Conservation (phyloP, 2,888 invertebrate species). For the Drosophila monieri region DNA sequence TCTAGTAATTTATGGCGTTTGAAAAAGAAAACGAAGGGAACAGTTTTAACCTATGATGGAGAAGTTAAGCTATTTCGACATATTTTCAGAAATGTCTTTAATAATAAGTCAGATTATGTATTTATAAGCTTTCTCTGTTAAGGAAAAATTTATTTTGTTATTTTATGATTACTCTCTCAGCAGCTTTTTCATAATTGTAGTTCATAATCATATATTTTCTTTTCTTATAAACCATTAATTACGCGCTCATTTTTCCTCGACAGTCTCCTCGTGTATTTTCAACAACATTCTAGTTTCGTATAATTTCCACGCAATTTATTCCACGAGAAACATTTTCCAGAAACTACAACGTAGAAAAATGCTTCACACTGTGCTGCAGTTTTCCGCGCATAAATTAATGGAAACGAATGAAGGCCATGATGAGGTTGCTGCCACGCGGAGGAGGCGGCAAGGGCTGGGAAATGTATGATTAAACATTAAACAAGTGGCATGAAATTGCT, state of each 20-base stretch:
- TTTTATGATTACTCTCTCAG: conserved; percentile 19
- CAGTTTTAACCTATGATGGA: neutral
- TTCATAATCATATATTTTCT: conserved; percentile 36
- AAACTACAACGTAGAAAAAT: conserved; percentile 43
- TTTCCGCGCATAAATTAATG: conserved; percentile 71
- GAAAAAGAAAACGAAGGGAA: neutral
- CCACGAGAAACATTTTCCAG: conserved; percentile 48
- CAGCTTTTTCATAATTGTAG: conserved; percentile 27
- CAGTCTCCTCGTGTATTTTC: conserved; percentile 27
- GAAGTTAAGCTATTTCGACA: neutral
- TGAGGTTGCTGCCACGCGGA: conserved; percentile 3
- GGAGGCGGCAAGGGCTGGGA: conserved; percentile 37
- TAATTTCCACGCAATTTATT: conserved; percentile 52
- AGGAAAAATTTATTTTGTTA: conserved; percentile 30
- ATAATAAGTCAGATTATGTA: neutral
- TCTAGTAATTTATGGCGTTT: conserved; percentile 57
- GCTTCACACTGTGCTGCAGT: conserved; percentile 75
- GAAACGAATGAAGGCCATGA: conserved; percentile 55
- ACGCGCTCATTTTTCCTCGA: conserved; percentile 22
- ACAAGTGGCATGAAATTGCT: conserved; percentile 22
- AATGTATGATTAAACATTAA: conserved; percentile 42
- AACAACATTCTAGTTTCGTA: conserved; percentile 38
- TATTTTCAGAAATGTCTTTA: neutral
- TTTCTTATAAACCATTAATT: conserved; percentile 49
- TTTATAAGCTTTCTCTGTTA: conserved; percentile 37